phyloP scores from a whole-genome alignment of 35 echinoderm and acorn worm genomes.

The Apostichopus japonicus region DNA sequence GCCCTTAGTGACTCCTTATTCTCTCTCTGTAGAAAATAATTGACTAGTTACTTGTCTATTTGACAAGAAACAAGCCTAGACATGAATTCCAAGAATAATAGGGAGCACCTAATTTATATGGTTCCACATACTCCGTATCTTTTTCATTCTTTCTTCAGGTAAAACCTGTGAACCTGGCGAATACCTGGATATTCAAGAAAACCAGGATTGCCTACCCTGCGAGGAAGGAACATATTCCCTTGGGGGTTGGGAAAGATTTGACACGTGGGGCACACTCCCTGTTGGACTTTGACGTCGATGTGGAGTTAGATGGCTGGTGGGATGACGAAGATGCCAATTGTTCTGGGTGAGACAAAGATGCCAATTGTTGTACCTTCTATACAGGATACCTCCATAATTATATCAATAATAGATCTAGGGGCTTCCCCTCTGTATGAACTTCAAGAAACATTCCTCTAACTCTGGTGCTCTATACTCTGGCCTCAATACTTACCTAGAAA shows the following conservation, averaged over 20 bases:
- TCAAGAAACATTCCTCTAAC: neutral
- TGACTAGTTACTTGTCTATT: too few relatives aligned
- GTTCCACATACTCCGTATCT: too few relatives aligned
- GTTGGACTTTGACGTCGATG: slow-evolving; percentile 66
- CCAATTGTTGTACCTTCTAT: too few relatives aligned
- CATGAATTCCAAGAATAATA: too few relatives aligned
- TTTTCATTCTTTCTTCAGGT: slow-evolving; percentile 63
- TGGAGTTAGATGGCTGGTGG: slow-evolving; percentile 24
- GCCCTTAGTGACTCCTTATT: too few relatives aligned
- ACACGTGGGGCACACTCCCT: slow-evolving; percentile 82
- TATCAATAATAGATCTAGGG: too few relatives aligned
- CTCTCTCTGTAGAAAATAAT: too few relatives aligned
- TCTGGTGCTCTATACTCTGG: neutral
- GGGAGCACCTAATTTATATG: too few relatives aligned
- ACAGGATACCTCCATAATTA: too few relatives aligned
- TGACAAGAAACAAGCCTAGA: too few relatives aligned
- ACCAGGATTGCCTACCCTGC: slow-evolving; percentile 69
- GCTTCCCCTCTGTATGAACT: too few relatives aligned
- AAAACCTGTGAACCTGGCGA: slow-evolving; percentile 86
- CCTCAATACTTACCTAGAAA: slow-evolving; percentile 25
- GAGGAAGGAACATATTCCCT: slow-evolving; percentile 76
- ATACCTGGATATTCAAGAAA: slow-evolving; percentile 74
- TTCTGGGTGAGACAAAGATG: slow-evolving; percentile 49
- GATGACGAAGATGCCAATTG: slow-evolving; percentile 30
- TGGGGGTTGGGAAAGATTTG: slow-evolving; percentile 81